Evolutionary conservation across 30 jellyfish, hydroid and myxozoan genomes (phyloP).

Genomic region (Rhopilema esculentum): DNA sequence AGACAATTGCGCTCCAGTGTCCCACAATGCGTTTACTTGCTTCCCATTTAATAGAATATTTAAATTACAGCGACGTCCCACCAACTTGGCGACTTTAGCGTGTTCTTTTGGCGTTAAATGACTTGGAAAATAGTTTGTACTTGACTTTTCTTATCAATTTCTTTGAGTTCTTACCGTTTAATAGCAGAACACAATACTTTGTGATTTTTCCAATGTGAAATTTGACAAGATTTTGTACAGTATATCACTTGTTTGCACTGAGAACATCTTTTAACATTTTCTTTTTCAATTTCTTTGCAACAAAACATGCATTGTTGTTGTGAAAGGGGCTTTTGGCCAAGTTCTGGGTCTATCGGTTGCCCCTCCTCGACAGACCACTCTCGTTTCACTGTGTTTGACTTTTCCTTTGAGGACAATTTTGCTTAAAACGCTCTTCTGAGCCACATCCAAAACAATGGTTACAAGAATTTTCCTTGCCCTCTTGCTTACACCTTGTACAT

Average conservation of each 20-base stretch:
- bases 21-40: constrained; percentile 33
- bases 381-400: constrained; percentile 32
- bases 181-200: constrained; percentile 29
- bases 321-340: constrained; percentile 17
- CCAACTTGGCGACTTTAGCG: constrained; percentile 26
- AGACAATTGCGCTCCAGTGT: constrained; percentile 32
- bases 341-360: constrained; percentile 24
- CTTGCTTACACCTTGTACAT: background rate
- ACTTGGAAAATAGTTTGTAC: constrained; percentile 27
- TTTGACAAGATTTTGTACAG: constrained; percentile 15
- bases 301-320: constrained; percentile 19
- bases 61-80: constrained; percentile 14
- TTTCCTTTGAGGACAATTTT: constrained; percentile 35
- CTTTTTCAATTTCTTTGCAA: background rate
- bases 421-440: constrained; percentile 34
- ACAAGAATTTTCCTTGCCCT: constrained; percentile 18
- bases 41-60: background rate
- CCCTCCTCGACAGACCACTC: constrained; percentile 34
- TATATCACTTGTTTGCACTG: constrained; percentile 27
- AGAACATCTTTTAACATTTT: constrained; percentile 16
- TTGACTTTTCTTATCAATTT: background rate
- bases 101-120: constrained; percentile 33
- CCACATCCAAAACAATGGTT: constrained; percentile 46
- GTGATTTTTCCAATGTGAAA: constrained; percentile 5
- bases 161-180: constrained; percentile 16